Base-by-base conservation (phyloP, 2,888 invertebrate genomes). In the Aethes cnicana region DNA sequence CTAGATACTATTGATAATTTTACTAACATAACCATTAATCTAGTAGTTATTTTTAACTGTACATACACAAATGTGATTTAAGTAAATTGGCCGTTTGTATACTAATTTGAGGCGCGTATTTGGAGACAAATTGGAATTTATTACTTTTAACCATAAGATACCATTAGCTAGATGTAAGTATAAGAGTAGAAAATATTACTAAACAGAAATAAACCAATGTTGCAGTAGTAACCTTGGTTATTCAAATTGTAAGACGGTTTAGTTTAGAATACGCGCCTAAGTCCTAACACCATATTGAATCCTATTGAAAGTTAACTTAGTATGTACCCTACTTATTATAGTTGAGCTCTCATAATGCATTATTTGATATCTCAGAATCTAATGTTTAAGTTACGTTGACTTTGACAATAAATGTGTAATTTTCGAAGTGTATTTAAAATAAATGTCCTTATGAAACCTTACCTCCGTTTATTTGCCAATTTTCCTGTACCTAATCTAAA, bases 381-480 rank as follows among this genome's bases (percentile, higher is more conserved):
- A 77, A 73, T 75, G 72, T 81, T 84, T 80, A 74, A 66, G 65
- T 87, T 89, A 85, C 81, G 84, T 89, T 89, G 84, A 89, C 87
- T 88, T 86, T 86, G 88, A 89, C 88, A 89, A 89, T 89, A 89
- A 89, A 85, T 85, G 86, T 88, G 82, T 86, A 84, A 81, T 82
- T 81, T 74, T 80, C 68, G 66, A 69, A 61, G 28, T 47, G 47
- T 57, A 74, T 74, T 74, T 69, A 57, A 74, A 82, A 81, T 84
- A 82, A 85, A 85, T 81, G 74, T 79, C 77, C 72, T 72, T 69
- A 69, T 59, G 64, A 74, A 75, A 70, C 57, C 55, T 52, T 43
- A 5, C 46, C 30, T 42, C 42, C 55, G 53, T 64, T 58, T 56
- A 64, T 62, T 63, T 54, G 25, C 20, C 16, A 26, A 11, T 9